These are phyloP conservation scores for Aurelia sp. DNA, from an alignment of 30 jellyfish, hydroid and myxozoan species.

Conservation along the genomic window DNA sequence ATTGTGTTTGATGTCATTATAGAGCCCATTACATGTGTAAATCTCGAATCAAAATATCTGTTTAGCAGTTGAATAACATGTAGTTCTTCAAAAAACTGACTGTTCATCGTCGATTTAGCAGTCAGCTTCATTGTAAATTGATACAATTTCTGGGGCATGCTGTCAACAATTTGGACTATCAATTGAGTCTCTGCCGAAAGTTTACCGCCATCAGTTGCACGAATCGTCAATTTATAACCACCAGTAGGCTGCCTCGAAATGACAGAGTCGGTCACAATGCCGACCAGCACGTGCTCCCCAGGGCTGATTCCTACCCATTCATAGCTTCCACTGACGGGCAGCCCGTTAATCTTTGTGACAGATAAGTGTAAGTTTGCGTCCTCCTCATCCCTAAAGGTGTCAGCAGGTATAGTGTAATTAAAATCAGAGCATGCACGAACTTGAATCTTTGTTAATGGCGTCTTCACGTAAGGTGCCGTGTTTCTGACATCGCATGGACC, in stretches of 20 bases:
- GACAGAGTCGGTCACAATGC: constrained; percentile 65
- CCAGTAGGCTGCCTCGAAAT: constrained; percentile 49
- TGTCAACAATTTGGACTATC: constrained; percentile 62
- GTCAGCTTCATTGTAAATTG: constrained; percentile 46
- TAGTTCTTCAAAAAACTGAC: constrained; percentile 1
- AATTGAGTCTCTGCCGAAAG: constrained; percentile 74
- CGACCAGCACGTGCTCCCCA: constrained; percentile 14
- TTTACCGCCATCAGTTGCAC: constrained; percentile 78
- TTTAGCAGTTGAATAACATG: constrained; percentile 19
- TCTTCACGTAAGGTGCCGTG: constrained; percentile 35
- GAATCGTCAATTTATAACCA: constrained; percentile 75
- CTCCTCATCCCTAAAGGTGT: constrained; percentile 50
- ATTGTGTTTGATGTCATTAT: background rate
- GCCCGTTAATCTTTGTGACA: constrained; percentile 57
- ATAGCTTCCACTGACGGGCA: constrained; percentile 47
- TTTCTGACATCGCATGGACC: constrained; percentile 41
- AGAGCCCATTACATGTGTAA: constrained; percentile 44
- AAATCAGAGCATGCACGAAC: constrained; percentile 44
- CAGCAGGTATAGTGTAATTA: constrained; percentile 30
- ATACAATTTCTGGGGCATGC: constrained; percentile 47
- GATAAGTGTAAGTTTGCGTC: constrained; percentile 28
- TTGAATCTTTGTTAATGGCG: background rate
- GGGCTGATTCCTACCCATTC: constrained; percentile 39
- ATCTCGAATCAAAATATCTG: constrained; percentile 33
- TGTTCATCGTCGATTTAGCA: background rate